These are phyloP conservation scores for Acridotheres tristis DNA, from an alignment of 2,797 vertebrate species.

Conservation along the genomic window DNA sequence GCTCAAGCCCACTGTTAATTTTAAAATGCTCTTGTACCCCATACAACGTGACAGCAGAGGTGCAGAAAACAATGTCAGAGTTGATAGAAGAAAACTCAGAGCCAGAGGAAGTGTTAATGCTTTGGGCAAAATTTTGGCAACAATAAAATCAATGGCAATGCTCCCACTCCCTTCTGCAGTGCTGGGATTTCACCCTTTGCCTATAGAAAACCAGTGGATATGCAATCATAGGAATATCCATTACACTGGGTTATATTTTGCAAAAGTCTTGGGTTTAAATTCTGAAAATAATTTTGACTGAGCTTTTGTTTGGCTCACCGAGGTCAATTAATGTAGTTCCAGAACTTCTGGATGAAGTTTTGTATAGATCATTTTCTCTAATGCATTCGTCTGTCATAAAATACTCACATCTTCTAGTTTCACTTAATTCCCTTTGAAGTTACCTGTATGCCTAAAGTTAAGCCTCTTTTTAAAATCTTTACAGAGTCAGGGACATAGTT, in stretches of 20 bases:
- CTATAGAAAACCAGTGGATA: not conserved
- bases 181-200: not conserved
- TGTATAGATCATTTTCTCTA: constrained; percentile 1
- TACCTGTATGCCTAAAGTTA: constrained; percentile 53
- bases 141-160: not conserved
- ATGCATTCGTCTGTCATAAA: not conserved
- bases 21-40: not conserved
- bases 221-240: not conserved
- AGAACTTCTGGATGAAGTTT: constrained; percentile 22
- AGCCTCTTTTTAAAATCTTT: constrained; percentile 49
- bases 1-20: not conserved
- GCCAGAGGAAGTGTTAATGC: not conserved
- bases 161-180: not conserved
- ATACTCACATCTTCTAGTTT: not conserved
- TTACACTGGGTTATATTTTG: not conserved
- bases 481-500: constrained; percentile 25
- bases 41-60: not conserved
- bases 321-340: constrained; percentile 35
- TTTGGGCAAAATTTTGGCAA: constrained; percentile 29
- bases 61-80: not conserved
- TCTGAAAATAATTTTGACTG: not conserved
- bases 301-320: constrained; percentile 42
- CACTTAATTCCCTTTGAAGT: constrained; percentile 58
- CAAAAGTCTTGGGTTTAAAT: not conserved
- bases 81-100: not conserved